Percentiles rank a stretch among this genome's conserved stretches.
Conservation (phyloP, 2,888 invertebrate species). For the Cryptophagus acutangulus region DNA sequence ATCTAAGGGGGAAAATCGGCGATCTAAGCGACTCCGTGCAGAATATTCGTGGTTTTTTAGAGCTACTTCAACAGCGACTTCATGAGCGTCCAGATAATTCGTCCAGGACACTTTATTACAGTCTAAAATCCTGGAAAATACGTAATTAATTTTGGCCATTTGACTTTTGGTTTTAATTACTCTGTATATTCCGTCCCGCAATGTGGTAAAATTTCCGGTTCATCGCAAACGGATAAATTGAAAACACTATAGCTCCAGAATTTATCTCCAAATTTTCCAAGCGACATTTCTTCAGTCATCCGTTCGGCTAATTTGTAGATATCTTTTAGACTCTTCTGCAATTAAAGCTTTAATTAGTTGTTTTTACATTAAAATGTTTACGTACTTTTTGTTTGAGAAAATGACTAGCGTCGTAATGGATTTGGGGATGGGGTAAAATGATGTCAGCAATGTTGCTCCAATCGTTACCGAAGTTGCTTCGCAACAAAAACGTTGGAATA, state of each 20-base stretch:
- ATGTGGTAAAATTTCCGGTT: constrained; percentile 48
- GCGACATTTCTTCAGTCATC: constrained; percentile 46
- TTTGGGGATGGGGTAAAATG: constrained; percentile 52
- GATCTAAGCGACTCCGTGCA: constrained; percentile 26
- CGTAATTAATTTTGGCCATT: background rate
- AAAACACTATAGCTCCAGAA: constrained; percentile 51
- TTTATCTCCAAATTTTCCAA: constrained; percentile 49
- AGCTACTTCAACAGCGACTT: constrained; percentile 49
- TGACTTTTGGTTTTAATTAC: constrained; percentile 33
- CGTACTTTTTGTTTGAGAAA: constrained; percentile 34
- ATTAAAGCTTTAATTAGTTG: constrained; percentile 2
- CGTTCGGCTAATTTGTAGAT: constrained; percentile 52
- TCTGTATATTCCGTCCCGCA: constrained; percentile 49
- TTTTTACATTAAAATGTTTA: background rate
- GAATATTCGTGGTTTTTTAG: constrained; percentile 34
- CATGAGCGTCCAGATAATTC: constrained; percentile 54
- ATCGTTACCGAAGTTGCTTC: constrained; percentile 54
- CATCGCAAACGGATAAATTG: constrained; percentile 47
- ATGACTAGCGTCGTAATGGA: constrained; percentile 32
- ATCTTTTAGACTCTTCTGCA: constrained; percentile 48
- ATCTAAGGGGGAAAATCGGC: constrained; percentile 49
- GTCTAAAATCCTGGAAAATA: constrained; percentile 37
- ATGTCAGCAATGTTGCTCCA: constrained; percentile 56
- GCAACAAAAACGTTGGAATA: constrained; percentile 53
- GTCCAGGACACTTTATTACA: constrained; percentile 53